Evolutionary conservation across 2,888 invertebrate species (phyloP).

Genomic region (Cynaeus angustus): DNA sequence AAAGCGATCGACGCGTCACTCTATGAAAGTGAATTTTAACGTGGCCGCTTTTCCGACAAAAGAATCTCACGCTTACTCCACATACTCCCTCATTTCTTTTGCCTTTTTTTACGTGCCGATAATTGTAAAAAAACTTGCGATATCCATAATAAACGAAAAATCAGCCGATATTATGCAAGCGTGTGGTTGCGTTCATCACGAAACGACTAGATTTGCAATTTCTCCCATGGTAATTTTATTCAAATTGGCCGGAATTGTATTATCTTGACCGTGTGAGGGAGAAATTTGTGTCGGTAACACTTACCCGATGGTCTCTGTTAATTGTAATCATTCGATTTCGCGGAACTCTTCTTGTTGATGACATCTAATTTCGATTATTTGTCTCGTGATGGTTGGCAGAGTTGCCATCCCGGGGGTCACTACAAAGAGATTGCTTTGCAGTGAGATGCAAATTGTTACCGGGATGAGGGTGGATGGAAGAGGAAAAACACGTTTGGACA

Average conservation of each 20-base stretch:
- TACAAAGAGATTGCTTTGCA: conserved; percentile 14
- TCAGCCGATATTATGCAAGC: conserved; percentile 29
- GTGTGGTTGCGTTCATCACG: conserved; percentile 42
- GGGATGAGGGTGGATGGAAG: neutral
- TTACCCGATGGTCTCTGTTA: conserved; percentile 23
- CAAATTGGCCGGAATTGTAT: conserved; percentile 34
- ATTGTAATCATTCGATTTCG: neutral
- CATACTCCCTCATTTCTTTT: too few relatives aligned
- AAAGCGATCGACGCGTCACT: conserved; percentile 10
- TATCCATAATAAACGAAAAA: conserved; percentile 4
- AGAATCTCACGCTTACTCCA: conserved; percentile 2
- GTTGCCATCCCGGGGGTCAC: conserved; percentile 8
- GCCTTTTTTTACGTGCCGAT: neutral
- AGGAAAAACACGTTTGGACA: conserved; percentile 6
- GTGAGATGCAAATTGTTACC: conserved; percentile 21
- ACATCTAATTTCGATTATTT: conserved; percentile 14
- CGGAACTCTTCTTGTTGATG: conserved; percentile 1
- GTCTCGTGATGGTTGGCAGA: conserved; percentile 4
- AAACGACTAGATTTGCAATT: conserved; percentile 37
- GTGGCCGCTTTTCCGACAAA: conserved; percentile 4
- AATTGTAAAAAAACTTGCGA: conserved; percentile 5
- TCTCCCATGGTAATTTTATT: conserved; percentile 45
- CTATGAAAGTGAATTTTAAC: conserved; percentile 29
- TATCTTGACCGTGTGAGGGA: conserved; percentile 31
- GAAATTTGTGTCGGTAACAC: conserved; percentile 9